Evolutionary conservation across 2,113 vertebrate species (phyloP).

Genomic region (Gallinago jamesoni): DNA sequence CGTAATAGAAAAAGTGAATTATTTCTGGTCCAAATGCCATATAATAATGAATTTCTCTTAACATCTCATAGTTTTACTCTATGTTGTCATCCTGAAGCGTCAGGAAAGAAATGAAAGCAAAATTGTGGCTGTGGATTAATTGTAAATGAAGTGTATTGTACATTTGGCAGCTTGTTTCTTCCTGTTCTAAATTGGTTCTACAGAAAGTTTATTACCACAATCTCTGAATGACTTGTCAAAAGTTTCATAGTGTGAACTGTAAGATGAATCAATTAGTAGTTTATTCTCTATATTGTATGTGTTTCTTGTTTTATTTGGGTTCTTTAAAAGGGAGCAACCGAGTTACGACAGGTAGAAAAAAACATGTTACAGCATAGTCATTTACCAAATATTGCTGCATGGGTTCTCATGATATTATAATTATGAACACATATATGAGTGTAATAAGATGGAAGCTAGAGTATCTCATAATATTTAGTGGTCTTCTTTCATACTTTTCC

Average conservation of each 20-base stretch:
- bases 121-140: neutral
- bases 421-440: neutral
- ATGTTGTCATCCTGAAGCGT: neutral
- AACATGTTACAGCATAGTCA: neutral
- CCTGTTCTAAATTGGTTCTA: neutral
- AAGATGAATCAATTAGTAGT: conserved; percentile 2
- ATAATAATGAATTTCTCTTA: conserved; percentile 37
- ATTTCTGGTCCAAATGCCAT: conserved; percentile 36
- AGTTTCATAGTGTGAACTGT: neutral
- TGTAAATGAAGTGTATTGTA: conserved; percentile 1
- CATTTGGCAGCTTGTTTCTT: conserved; percentile 10
- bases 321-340: neutral
- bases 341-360: neutral
- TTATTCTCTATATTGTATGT: neutral
- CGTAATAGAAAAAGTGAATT: conserved; percentile 65
- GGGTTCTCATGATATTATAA: neutral
- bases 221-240: neutral
- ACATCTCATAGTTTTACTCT: conserved; percentile 13
- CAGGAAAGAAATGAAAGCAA: conserved; percentile 35
- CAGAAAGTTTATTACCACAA: neutral
- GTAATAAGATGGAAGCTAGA: neutral
- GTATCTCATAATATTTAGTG: neutral
- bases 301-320: neutral
- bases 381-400: neutral
- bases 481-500: neutral